Base-by-base conservation (phyloP, 2,113 vertebrate species). In the Erpornis zantholeuca region DNA sequence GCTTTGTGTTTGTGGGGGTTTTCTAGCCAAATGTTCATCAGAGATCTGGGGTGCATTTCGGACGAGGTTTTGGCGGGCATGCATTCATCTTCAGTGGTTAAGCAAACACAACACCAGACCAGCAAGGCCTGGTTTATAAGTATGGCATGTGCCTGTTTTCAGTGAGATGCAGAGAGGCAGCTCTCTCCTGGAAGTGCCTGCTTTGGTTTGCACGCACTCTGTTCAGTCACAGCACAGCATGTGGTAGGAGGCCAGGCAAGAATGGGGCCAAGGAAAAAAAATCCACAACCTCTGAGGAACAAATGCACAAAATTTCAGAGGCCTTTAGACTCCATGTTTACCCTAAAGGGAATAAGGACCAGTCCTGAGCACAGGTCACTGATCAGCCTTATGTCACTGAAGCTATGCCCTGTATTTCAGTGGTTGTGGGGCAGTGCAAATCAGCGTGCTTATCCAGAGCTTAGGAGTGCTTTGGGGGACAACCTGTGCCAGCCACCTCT, bases 91-190 rank as follows among this genome's bases (percentile, higher is more conserved):
- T 49, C 50, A 54, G 29, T 28, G 9, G 18, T 47, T 24, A 52
- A 88, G 38, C 50, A 80, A 76, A 64, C 20, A 5, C 25, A 45
- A 31, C 1, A 12, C 23, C 65, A 57, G 49, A 44, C 17, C 17
- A 85, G 63, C 66, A 82, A 36, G 38, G 35, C 40, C 23, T 2
- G 6, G 27, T 66, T 78, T 38, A 4, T 10, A 29, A 50, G 15
- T 28, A 24, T 1, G 15, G 44, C 66, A 17, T 0, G 0, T 42
- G 65, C 33, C 38, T 86, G 35, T 52, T 70, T 18, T 11, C 0
- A 0, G 49, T 12, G 17, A 82, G 47, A 18, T 0, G 6, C 31
- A 36, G 14, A n/a, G 44, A 66, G 25, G 10, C 25, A 27, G 52
- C 31, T 23, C 49, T n/a, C 54, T 35, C 31, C 63, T 64, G 3